Percentiles rank a stretch among this genome's conserved stretches.
These are phyloP conservation scores for Capromys pilorides DNA, from an alignment of 2,797 vertebrate species.

Conservation along the genomic window DNA sequence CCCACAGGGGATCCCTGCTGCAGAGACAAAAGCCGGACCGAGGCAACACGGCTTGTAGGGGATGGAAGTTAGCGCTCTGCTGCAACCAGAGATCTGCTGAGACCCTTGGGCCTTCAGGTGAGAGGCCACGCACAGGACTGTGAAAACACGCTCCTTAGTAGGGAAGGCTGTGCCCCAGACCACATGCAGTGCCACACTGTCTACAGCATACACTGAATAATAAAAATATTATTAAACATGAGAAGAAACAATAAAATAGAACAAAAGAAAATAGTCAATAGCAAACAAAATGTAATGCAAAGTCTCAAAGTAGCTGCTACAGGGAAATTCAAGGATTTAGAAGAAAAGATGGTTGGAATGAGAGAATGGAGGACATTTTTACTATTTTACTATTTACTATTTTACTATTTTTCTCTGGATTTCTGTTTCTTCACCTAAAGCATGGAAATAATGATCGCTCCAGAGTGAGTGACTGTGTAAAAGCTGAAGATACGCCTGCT, in stretches of 20 bases:
- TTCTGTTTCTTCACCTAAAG: not conserved
- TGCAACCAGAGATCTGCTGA: not conserved
- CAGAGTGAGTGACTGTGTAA: not conserved
- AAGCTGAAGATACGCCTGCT: not conserved
- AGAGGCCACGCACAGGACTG: not conserved
- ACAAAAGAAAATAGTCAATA: not conserved
- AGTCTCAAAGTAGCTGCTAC: not conserved
- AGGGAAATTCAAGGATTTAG: not conserved
- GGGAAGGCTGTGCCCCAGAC: not conserved
- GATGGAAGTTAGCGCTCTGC: not conserved
- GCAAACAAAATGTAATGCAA: not conserved
- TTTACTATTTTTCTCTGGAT: not conserved
- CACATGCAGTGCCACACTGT: not conserved
- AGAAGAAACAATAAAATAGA: not conserved
- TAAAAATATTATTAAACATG: not conserved
- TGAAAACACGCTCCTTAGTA: not conserved
- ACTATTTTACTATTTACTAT: no score
- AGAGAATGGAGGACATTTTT: not conserved
- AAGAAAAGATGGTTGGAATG: not conserved
- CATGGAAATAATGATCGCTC: not conserved
- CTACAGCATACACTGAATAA: not conserved
- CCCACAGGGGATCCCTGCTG: not conserved
- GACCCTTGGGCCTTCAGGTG: not conserved
- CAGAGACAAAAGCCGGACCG: not conserved
- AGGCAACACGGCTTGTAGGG: not conserved